Conservation (phyloP, 1,140 invertebrate species). For the Gonatopus flavifemur region DNA sequence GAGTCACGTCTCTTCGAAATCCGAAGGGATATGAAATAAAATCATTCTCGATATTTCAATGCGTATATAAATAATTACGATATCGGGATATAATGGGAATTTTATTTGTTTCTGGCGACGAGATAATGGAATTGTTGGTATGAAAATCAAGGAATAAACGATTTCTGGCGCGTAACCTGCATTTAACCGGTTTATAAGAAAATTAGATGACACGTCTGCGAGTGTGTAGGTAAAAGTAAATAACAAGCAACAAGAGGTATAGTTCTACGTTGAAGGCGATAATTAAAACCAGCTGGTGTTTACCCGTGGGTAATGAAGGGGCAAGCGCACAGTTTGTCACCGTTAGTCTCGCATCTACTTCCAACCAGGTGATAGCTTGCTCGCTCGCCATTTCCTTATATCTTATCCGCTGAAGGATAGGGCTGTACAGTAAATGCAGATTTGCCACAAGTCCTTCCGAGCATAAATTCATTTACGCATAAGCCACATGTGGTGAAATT, state of each 20-base stretch:
- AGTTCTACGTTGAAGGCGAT: slow-evolving; percentile 41
- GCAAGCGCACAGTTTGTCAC: slow-evolving; percentile 55
- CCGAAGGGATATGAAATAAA: neutral
- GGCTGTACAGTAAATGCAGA: too few relatives aligned
- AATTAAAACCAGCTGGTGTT: slow-evolving; percentile 57
- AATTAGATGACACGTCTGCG: slow-evolving; percentile 43
- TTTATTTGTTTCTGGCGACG: neutral
- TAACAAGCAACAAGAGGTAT: slow-evolving; percentile 53
- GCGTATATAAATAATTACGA: too few relatives aligned
- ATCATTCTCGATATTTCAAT: slow-evolving; percentile 13
- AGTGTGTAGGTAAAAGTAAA: slow-evolving; percentile 53
- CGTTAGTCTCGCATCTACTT: slow-evolving; percentile 41
- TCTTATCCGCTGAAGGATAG: too few relatives aligned
- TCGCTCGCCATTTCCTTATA: slow-evolving; percentile 12
- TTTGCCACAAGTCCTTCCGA: too few relatives aligned
- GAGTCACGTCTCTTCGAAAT: neutral
- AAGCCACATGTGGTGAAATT: too few relatives aligned
- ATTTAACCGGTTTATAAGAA: slow-evolving; percentile 49
- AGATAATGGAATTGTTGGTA: slow-evolving; percentile 32
- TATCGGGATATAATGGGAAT: too few relatives aligned
- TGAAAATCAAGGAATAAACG: too few relatives aligned
- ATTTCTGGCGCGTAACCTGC: slow-evolving; percentile 31
- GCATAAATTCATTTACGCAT: too few relatives aligned
- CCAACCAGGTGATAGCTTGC: neutral
- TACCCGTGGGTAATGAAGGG: slow-evolving; percentile 55